Evolutionary conservation across 2,888 invertebrate genomes (phyloP), one percentile per base, ranked within the genome.

Genomic region (Callinectes sapidus): DNA sequence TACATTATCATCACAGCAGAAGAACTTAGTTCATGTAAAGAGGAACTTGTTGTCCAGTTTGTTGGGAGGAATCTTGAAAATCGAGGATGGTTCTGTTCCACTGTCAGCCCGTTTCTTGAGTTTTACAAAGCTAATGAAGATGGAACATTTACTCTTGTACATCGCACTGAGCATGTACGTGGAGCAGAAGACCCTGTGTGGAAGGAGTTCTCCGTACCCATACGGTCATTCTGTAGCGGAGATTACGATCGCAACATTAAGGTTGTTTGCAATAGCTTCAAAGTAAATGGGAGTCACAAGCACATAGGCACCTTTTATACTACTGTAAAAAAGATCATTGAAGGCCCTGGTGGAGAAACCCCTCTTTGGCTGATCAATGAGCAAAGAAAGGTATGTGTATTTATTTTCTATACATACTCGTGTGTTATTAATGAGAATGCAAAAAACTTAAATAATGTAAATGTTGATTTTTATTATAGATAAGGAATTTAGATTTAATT

Each of bases 151-250:
- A 94, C 92, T 48, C 87, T 94, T 18, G 95, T 94, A 5, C 92
- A 94, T 23, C 92, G 94, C 16, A 94, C 94, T 90, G 96, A 96
- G 94, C 96, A 96, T 23, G 95, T 96, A 89, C 96, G 96, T 95
- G 96, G 96, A 93, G 96, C 96, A 16, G 95, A 96, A 85, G 96
- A 96, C 95, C 97, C 97, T 23, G 96, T 95, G 10, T 97, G 97
- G 97, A 95, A 95, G 93, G 95, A 96, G n/a, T 96, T 96, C 91
- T 95, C 95, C 16, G 94, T 96, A 18, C 95, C 95, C 48, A 95
- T 95, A 13, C 95, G 95, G 32, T 94, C 95, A 6, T 95, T 96
- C 90, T 96, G 96, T 94, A 95, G 95, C 94, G 96, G 96, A 28
- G 96, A 96, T 95, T 95, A 96, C 95, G 96, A 96, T 93, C 95